Evolutionary conservation across 2,113 vertebrate species (phyloP).

Genomic region (Pteruthius melanotis): DNA sequence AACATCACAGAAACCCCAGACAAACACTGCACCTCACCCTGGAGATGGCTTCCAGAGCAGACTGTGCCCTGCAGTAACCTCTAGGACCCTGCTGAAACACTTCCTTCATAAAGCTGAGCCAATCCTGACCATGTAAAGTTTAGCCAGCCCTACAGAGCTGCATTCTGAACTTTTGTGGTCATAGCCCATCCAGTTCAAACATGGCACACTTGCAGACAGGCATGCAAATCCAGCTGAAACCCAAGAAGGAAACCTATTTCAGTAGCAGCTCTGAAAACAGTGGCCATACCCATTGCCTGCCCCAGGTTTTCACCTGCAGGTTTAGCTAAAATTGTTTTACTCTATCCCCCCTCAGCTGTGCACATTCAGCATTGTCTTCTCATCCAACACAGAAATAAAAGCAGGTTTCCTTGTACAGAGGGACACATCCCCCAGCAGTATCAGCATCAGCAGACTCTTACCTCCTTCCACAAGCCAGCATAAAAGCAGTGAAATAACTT

Average conservation of each 20-base stretch:
- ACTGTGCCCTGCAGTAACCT: neutral
- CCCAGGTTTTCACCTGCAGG: neutral
- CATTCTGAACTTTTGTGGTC: neutral
- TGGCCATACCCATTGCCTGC: neutral
- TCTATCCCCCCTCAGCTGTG: neutral
- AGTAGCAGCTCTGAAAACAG: neutral
- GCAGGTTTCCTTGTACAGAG: neutral
- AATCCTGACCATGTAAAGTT: neutral
- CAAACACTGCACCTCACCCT: neutral
- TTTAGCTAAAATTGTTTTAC: neutral
- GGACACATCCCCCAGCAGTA: neutral
- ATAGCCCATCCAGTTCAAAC: neutral
- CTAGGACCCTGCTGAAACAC: neutral
- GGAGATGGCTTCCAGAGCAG: neutral
- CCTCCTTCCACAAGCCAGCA: neutral
- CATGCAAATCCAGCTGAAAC: neutral
- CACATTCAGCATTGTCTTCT: neutral
- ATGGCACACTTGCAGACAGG: neutral
- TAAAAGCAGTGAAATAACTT: neutral
- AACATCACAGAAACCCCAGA: neutral
- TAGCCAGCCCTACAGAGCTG: neutral
- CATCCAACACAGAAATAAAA: neutral
- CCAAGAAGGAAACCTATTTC: neutral
- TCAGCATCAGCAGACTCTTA: neutral
- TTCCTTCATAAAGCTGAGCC: neutral